These are phyloP conservation scores for Fragum sueziense DNA, from an alignment of 2,888 invertebrate genomes.

Conservation along the genomic window DNA sequence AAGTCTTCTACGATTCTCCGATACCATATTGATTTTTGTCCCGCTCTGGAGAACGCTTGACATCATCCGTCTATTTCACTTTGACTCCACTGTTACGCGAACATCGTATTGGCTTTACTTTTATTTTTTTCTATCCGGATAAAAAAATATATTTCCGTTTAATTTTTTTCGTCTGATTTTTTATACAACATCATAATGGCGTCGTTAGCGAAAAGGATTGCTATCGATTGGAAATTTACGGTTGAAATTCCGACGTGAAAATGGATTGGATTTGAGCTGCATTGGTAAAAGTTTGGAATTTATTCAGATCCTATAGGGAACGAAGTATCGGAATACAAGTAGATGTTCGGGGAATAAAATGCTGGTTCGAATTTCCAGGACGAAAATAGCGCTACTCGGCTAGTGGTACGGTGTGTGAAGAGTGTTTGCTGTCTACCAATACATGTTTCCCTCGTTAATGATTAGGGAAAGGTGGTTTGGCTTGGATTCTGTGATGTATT, in stretches of 20 bases:
- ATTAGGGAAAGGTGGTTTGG: conserved; percentile 17
- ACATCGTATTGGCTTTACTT: background rate
- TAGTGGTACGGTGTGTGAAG: background rate
- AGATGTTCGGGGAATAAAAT: background rate
- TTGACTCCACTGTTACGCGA: conserved; percentile 18
- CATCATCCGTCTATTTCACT: conserved; percentile 29
- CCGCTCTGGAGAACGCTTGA: conserved; percentile 44
- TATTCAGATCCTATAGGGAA: background rate
- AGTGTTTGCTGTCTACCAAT: background rate
- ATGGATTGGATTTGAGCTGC: background rate
- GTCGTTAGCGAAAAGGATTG: background rate
- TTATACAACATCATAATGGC: conserved; percentile 1
- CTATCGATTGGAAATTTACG: background rate
- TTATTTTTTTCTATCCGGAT: background rate
- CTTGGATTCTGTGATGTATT: background rate
- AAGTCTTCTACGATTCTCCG: background rate
- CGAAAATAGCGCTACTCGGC: background rate
- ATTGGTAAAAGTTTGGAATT: background rate
- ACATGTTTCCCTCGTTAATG: conserved; percentile 18
- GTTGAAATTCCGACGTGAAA: background rate
- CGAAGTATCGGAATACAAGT: background rate
- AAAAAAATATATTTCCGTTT: conserved; percentile 14
- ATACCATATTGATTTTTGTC: conserved; percentile 50
- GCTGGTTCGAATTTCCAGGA: background rate
- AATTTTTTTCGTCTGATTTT: conserved; percentile 6